Conservation (phyloP, 2,888 invertebrate species). For the Apamea epomidion region DNA sequence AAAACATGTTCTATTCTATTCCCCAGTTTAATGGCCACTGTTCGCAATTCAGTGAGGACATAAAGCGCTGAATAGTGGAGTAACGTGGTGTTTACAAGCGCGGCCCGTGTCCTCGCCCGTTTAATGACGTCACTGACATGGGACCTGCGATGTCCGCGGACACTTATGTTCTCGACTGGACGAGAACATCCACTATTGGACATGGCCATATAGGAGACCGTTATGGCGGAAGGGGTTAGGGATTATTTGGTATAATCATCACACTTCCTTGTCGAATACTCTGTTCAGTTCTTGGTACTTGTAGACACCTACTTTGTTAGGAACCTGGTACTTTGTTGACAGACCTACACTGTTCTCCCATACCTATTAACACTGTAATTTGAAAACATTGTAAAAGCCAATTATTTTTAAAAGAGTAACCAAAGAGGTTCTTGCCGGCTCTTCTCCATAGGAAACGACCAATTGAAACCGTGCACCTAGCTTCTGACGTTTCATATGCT, state of each 20-base stretch:
- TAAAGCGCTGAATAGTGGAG: slow-evolving; percentile 48
- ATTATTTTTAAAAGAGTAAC: neutral
- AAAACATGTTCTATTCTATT: slow-evolving; percentile 29
- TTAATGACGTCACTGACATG: slow-evolving; percentile 44
- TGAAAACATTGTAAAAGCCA: neutral
- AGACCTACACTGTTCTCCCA: neutral
- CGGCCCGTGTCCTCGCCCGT: slow-evolving; percentile 32
- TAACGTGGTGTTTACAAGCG: slow-evolving; percentile 58
- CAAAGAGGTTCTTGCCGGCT: neutral
- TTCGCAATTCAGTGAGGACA: slow-evolving; percentile 29
- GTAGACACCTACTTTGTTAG: no score
- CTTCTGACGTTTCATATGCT: neutral
- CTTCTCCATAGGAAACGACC: neutral
- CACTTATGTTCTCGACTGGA: neutral
- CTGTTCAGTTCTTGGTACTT: neutral
- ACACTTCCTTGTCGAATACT: neutral
- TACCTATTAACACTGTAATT: neutral
- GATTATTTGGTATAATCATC: neutral
- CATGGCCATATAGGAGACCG: neutral
- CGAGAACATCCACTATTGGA: neutral
- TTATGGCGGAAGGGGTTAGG: neutral
- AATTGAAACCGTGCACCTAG: neutral
- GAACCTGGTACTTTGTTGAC: neutral
- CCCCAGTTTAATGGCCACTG: slow-evolving; percentile 13
- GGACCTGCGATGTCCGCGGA: neutral